A percentile compares a stretch with the other conserved stretches of the same genome.
These are phyloP conservation scores for Catostylus mosaicus DNA, from an alignment of 30 jellyfish, hydroid and myxozoan species.

Conservation along the genomic window DNA sequence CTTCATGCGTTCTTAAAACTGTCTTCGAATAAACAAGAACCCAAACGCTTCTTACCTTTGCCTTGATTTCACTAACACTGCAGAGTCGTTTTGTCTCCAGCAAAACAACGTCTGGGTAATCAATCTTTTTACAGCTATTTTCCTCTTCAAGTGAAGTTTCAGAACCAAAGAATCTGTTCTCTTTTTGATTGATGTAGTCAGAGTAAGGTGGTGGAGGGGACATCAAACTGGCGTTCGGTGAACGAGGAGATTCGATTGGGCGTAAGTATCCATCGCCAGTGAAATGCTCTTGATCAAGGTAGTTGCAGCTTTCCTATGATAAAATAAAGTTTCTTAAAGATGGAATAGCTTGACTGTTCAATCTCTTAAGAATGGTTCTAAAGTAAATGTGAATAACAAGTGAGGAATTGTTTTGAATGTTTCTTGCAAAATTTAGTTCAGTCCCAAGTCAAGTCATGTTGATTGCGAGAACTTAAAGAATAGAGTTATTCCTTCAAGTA, in stretches of 20 bases:
- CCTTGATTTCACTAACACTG: slow-evolving; percentile 66
- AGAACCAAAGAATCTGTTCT: slow-evolving; percentile 65
- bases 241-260: slow-evolving; percentile 77
- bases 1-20: background rate
- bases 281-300: slow-evolving; percentile 71
- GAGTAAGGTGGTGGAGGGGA: slow-evolving; percentile 93
- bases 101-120: slow-evolving; percentile 29
- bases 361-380: no score
- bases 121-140: slow-evolving; percentile 40
- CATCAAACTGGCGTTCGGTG: slow-evolving; percentile 54
- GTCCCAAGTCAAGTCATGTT: no score
- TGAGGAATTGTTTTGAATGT: no score
- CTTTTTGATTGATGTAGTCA: slow-evolving; percentile 30
- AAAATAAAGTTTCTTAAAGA: no score
- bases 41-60: slow-evolving; percentile 50
- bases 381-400: no score
- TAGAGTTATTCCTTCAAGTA: no score
- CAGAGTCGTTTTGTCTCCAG: slow-evolving; percentile 29
- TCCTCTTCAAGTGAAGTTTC: slow-evolving; percentile 44
- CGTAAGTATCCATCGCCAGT: slow-evolving; percentile 78
- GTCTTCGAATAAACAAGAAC: background rate
- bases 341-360: no score
- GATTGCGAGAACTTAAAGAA: no score
- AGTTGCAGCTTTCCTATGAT: slow-evolving; percentile 58
- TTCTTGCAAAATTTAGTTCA: no score